A percentile compares a stretch with the other conserved stretches of the same genome.
Evolutionary conservation across 2,888 invertebrate species (phyloP).

Genomic region (Sepioteuthis lessoniana): DNA sequence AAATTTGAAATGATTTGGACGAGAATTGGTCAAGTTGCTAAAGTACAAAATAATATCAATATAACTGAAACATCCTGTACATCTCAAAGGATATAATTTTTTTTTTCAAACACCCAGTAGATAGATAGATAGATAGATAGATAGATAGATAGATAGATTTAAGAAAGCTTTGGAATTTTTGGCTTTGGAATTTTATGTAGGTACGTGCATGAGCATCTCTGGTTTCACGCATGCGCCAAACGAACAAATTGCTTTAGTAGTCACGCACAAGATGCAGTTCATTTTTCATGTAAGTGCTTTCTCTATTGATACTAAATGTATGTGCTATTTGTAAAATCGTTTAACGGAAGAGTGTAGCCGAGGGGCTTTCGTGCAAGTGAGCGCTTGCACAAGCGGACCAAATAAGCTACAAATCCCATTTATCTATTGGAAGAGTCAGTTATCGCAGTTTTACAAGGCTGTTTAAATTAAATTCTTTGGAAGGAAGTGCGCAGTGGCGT

Average conservation of each 20-base stretch:
- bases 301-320: neutral
- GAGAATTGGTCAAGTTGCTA: no score
- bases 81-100: no score
- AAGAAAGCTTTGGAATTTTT: neutral
- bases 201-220: neutral
- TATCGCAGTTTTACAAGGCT: neutral
- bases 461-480: neutral
- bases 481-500: neutral
- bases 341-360: neutral
- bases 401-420: neutral
- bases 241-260: slow-evolving; percentile 6
- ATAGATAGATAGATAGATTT: slow-evolving; percentile 25
- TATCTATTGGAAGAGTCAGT: neutral
- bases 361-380: neutral
- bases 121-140: slow-evolving; percentile 38
- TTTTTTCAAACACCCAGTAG: no score
- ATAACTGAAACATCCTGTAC: no score
- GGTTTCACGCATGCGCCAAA: neutral
- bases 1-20: no score
- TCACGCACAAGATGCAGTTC: slow-evolving; percentile 3
- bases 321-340: neutral
- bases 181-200: neutral
- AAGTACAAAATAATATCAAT: no score
- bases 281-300: slow-evolving; percentile 8
- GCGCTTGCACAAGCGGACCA: neutral